These are phyloP conservation scores for Hydriomena furcata DNA, from an alignment of 2,888 invertebrate species.

Conservation along the genomic window DNA sequence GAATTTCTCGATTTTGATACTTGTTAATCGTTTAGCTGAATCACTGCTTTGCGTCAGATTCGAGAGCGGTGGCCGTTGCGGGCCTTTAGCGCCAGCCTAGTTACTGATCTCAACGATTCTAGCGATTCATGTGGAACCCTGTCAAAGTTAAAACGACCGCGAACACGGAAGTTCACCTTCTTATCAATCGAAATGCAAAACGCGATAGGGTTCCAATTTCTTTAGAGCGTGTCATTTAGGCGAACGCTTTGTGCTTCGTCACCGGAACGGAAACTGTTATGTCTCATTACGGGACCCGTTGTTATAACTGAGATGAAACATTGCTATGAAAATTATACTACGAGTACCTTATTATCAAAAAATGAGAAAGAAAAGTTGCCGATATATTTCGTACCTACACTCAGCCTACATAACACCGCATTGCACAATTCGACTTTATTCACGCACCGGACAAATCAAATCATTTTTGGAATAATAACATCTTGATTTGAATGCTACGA, in stretches of 20 bases:
- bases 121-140: slow-evolving; percentile 53
- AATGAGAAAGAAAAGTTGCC: slow-evolving; percentile 61
- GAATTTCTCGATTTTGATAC: slow-evolving; percentile 48
- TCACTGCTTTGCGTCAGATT: slow-evolving; percentile 53
- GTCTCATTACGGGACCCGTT: slow-evolving; percentile 71
- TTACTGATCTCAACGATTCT: slow-evolving; percentile 66
- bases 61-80: slow-evolving; percentile 69
- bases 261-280: slow-evolving; percentile 61
- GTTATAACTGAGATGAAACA: slow-evolving; percentile 61
- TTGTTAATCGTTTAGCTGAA: slow-evolving; percentile 45
- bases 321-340: slow-evolving; percentile 20
- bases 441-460: slow-evolving; percentile 26
- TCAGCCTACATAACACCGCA: slow-evolving; percentile 55
- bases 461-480: slow-evolving; percentile 5
- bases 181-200: slow-evolving; percentile 10
- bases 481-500: slow-evolving; percentile 13
- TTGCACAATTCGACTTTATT: slow-evolving; percentile 59
- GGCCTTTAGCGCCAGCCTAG: slow-evolving; percentile 60
- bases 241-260: slow-evolving; percentile 72
- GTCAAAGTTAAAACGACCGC: slow-evolving; percentile 21
- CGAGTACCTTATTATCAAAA: slow-evolving; percentile 9
- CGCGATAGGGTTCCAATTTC: slow-evolving; percentile 30
- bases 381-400: slow-evolving; percentile 35
- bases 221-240: slow-evolving; percentile 55
- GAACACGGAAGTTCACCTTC: slow-evolving; percentile 9